Evolutionary conservation across 1,140 invertebrate genomes (phyloP).

Genomic region (Heliconius hewitsoni): DNA sequence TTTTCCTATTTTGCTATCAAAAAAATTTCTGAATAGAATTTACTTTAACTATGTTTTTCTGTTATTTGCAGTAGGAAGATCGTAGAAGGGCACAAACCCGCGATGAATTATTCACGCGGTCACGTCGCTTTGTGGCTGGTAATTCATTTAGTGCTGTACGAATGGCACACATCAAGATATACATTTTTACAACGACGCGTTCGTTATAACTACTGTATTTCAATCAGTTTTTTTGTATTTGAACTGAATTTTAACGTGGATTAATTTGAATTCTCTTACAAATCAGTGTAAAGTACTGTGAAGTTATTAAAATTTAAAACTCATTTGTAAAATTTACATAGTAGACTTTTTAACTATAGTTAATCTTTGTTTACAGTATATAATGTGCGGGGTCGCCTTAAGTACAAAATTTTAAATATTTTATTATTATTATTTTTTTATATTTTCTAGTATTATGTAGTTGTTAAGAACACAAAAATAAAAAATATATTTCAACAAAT

Average conservation of each 20-base stretch:
- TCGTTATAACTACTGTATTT: background rate
- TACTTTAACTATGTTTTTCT: background rate
- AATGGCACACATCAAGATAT: slow-evolving; percentile 29
- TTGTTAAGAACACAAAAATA: too few relatives aligned
- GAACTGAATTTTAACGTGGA: background rate
- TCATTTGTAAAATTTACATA: too few relatives aligned
- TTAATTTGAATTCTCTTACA: background rate
- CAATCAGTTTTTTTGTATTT: background rate
- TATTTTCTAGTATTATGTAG: too few relatives aligned
- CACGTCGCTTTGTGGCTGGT: slow-evolving; percentile 37
- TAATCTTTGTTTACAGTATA: too few relatives aligned
- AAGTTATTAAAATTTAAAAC: too few relatives aligned
- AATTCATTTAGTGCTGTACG: slow-evolving; percentile 38
- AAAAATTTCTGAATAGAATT: too few relatives aligned
- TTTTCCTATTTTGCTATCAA: too few relatives aligned
- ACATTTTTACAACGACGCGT: slow-evolving; percentile 2
- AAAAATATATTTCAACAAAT: too few relatives aligned
- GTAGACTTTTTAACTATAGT: too few relatives aligned
- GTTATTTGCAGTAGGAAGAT: background rate
- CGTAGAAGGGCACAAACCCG: slow-evolving; percentile 28
- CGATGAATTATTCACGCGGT: slow-evolving; percentile 39
- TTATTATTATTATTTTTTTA: too few relatives aligned
- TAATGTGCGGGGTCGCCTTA: too few relatives aligned
- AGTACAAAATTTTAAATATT: too few relatives aligned
- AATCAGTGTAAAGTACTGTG: background rate